Evolutionary conservation across 2,888 invertebrate genomes (phyloP), one percentile per base, ranked within the genome.

Genomic region (Gnatocerus cornutus): DNA sequence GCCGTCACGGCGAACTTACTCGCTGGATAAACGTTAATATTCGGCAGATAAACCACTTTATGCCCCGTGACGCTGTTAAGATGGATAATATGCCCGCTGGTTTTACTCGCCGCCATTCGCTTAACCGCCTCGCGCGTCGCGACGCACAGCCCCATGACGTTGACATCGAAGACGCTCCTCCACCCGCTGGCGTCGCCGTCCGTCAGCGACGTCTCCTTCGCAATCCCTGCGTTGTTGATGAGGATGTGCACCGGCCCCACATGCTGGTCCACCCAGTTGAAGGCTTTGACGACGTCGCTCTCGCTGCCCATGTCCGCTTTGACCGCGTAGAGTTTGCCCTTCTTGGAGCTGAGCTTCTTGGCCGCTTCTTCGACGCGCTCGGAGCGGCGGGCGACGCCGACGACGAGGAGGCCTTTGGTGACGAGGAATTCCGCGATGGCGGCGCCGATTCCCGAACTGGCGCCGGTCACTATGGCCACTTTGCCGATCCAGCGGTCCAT

Each of bases 1-100:
- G 76, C 76, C 14, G 74, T 77, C 2, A 77, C 73, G 2, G 76
- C 77, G 58, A 61, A 66, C 66, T 77, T 77, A 0, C 73, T 73
- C 12, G 76, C 73, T 1, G 72, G 50, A 50, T 77, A 77, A 37
- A 37, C 37, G 7, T 37, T 37, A 37, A 37, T 37, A n/a, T n/a
- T 37, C 37, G 37, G 37, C 7, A 37, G 2, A 6, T 37, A n/a
- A 2, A 48, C 48, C 9, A 48, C 48, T 48, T 48, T 21, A 27
- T 48, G 48, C 4, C 48, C 48, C 10, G 27, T 9, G 27, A 48
- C 21, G 27, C 48, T 48, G 9, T 48, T 48, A 48, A 48, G 16
- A 10, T 48, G 48, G 27, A 48, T 48, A 29, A 48, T 48, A 27
- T 48, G 48, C 10, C 48, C 48, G 6, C 27, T 27, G 8, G 27